Conservation (phyloP, 2,888 invertebrate genomes). For the Cheilosia soror region DNA sequence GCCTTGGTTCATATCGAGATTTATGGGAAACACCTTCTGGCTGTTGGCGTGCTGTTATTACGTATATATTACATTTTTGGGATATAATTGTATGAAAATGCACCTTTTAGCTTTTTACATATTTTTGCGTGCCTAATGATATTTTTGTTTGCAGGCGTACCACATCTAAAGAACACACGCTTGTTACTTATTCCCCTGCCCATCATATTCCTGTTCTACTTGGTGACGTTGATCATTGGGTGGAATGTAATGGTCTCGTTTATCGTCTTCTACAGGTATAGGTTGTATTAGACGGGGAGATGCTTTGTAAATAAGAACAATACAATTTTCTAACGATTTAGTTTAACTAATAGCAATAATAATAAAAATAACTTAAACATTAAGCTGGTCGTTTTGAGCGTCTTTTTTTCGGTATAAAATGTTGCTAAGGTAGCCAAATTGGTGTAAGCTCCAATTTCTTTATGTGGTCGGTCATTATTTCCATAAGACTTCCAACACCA, state of each 20-base stretch:
- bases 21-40: constrained; percentile 97
- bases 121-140: neutral
- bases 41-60: constrained; percentile 95
- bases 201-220: constrained; percentile 89
- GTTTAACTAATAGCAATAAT: constrained; percentile 58
- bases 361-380: constrained; percentile 38
- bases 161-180: constrained; percentile 93
- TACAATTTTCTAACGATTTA: constrained; percentile 60
- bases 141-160: constrained; percentile 87
- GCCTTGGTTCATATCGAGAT: constrained; percentile 90
- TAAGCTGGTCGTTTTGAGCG: neutral
- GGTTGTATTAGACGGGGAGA: constrained; percentile 86
- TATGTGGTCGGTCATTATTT: too few species aligned
- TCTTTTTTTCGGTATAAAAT: neutral
- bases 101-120: too few species aligned
- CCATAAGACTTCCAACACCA: too few species aligned
- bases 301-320: constrained; percentile 60
- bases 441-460: too few species aligned
- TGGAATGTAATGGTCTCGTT: constrained; percentile 94
- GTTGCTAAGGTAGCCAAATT: neutral
- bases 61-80: constrained; percentile 98
- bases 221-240: constrained; percentile 90
- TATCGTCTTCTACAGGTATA: constrained; percentile 92
- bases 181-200: constrained; percentile 93
- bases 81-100: constrained; percentile 93